Evolutionary conservation across 2,797 vertebrate genomes (phyloP).

Genomic region (Pipistrellus kuhlii): DNA sequence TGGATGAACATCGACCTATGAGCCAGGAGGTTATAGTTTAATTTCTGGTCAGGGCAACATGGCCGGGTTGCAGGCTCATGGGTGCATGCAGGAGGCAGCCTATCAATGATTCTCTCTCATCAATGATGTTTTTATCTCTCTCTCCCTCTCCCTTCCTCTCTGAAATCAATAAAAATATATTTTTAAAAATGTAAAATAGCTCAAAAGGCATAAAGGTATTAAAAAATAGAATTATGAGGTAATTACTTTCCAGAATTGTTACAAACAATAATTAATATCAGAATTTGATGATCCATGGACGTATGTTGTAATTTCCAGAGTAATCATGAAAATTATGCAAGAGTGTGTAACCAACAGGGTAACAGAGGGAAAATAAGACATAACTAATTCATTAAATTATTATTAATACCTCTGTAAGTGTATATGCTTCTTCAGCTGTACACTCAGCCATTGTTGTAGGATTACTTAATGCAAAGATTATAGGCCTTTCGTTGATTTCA

Average conservation of each 20-base stretch:
- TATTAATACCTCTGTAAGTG: constrained; percentile 90
- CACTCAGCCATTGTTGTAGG: constrained; percentile 96
- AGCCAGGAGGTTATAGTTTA: no score
- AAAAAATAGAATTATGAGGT: not conserved
- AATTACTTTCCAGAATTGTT: not conserved
- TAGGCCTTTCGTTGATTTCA: constrained; percentile 92
- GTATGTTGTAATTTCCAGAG: not conserved
- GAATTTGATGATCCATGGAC: not conserved
- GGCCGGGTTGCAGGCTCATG: no score
- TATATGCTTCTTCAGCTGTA: constrained; percentile 97
- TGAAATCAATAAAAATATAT: not conserved
- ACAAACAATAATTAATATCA: not conserved
- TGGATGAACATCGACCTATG: no score
- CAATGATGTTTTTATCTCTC: not conserved
- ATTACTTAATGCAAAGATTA: constrained; percentile 98
- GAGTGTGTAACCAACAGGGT: not conserved
- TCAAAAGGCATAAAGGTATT: not conserved
- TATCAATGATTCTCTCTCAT: no score
- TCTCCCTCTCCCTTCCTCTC: not conserved
- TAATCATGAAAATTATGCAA: not conserved
- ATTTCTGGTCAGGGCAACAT: no score
- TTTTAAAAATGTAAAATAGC: not conserved
- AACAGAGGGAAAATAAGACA: not conserved
- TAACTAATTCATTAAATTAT: not conserved
- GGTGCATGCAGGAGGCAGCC: no score